phyloP scores from a whole-genome alignment of 2,797 vertebrate species.

The Chelon auratus region DNA sequence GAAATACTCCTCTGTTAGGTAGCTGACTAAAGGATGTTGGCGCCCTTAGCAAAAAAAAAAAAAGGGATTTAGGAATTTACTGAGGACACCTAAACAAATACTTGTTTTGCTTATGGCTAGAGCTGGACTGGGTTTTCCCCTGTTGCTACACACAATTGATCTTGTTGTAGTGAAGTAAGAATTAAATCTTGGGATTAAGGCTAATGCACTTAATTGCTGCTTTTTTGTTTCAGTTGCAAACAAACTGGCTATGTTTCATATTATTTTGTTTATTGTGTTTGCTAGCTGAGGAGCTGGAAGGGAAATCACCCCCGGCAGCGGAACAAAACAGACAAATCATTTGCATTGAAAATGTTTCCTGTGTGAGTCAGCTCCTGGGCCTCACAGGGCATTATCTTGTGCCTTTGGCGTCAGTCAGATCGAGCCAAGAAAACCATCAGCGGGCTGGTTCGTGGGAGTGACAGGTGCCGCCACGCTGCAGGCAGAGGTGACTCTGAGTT shows the following conservation, averaged over 20 bases:
- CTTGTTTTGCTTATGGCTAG: neutral
- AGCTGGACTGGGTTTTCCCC: neutral
- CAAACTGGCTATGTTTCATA: too few species aligned
- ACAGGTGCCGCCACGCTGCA: constrained; percentile 36
- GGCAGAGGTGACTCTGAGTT: constrained; percentile 57
- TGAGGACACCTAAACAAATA: neutral
- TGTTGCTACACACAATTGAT: neutral
- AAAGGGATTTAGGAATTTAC: neutral
- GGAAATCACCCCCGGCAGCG: neutral
- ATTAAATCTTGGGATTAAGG: neutral
- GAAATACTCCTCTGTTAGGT: neutral
- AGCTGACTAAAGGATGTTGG: neutral
- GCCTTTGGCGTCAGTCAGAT: constrained; percentile 34
- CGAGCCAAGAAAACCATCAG: constrained; percentile 28
- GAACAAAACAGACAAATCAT: neutral
- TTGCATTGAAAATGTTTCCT: neutral
- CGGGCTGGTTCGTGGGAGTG: constrained; percentile 37
- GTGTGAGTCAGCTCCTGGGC: constrained; percentile 9
- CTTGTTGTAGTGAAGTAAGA: neutral
- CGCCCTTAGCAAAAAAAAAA: neutral
- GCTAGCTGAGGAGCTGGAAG: neutral
- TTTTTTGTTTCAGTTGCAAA: neutral
- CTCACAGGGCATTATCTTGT: constrained; percentile 11
- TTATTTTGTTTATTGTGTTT: neutral
- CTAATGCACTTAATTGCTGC: neutral